Conservation (phyloP, 2,797 vertebrate genomes). For the Sebastes taczanowskii region DNA sequence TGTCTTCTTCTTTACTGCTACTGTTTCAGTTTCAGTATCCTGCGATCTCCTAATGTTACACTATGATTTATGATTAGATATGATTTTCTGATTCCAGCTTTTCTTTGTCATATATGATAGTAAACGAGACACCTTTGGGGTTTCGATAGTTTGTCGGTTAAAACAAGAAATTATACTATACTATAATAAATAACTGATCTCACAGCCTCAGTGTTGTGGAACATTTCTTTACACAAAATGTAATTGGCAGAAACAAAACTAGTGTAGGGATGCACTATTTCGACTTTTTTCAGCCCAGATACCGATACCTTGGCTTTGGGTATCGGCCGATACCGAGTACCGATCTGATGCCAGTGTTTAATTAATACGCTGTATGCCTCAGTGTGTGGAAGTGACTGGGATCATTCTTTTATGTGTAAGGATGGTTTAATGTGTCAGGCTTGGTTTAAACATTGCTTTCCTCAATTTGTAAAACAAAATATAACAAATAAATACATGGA, state of each 20-base stretch:
- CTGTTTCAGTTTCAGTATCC: not conserved
- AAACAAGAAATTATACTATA: not conserved
- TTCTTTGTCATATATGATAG: not conserved
- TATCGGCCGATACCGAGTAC: too few relatives aligned
- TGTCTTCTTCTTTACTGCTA: not conserved
- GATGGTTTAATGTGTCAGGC: too few relatives aligned
- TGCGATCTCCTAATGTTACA: not conserved
- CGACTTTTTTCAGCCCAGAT: too few relatives aligned
- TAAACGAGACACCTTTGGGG: not conserved
- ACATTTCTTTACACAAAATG: not conserved
- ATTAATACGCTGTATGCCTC: too few relatives aligned
- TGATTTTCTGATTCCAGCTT: not conserved
- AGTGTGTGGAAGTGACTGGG: too few relatives aligned
- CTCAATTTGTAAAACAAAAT: too few relatives aligned
- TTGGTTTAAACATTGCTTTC: too few relatives aligned
- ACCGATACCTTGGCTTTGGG: fast-evolving
- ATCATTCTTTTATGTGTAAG: too few relatives aligned
- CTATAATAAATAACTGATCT: not conserved
- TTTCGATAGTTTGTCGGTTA: not conserved
- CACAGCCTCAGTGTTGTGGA: not conserved
- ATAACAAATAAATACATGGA: too few relatives aligned
- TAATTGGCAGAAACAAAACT: not conserved
- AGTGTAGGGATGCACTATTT: too few relatives aligned
- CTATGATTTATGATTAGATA: not conserved
- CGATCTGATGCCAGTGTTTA: too few relatives aligned